phyloP scores from a whole-genome alignment of 2,888 invertebrate genomes.

The Ophioninae sp. region DNA sequence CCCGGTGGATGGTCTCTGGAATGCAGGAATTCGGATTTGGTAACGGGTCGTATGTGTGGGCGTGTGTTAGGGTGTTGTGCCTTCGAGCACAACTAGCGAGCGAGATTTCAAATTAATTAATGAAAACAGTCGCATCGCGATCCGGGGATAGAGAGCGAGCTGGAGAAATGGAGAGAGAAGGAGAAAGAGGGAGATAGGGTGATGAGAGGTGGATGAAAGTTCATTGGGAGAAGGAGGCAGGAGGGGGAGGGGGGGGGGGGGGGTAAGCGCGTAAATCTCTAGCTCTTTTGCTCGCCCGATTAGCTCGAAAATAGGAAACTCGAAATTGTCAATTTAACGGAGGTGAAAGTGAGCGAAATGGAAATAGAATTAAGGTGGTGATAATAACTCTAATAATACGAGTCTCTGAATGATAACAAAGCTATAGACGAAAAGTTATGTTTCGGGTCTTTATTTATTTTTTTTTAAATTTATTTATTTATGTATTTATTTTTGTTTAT shows the following conservation, averaged over 20 bases:
- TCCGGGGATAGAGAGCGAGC: background rate
- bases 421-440: background rate
- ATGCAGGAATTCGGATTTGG: background rate
- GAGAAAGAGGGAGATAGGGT: background rate
- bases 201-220: background rate
- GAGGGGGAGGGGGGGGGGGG: background rate
- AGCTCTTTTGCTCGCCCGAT: background rate
- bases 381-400: background rate
- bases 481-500: no score
- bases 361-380: conserved; percentile 30
- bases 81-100: conserved; percentile 3
- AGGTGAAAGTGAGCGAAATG: conserved; percentile 7
- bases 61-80: background rate
- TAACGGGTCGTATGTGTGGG: background rate
- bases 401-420: background rate
- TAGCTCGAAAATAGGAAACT: conserved; percentile 34
- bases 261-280: background rate
- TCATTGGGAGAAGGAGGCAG: conserved; percentile 7
- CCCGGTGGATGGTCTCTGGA: background rate
- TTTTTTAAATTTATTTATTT: no score
- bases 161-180: background rate
- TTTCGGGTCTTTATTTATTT: conserved; percentile 1
- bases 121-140: conserved; percentile 20
- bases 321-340: conserved; percentile 47
- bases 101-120: conserved; percentile 42